A percentile compares a stretch with the other conserved stretches of the same genome.
phyloP scores from a whole-genome alignment of 2,113 vertebrate genomes.

The Chionis minor region DNA sequence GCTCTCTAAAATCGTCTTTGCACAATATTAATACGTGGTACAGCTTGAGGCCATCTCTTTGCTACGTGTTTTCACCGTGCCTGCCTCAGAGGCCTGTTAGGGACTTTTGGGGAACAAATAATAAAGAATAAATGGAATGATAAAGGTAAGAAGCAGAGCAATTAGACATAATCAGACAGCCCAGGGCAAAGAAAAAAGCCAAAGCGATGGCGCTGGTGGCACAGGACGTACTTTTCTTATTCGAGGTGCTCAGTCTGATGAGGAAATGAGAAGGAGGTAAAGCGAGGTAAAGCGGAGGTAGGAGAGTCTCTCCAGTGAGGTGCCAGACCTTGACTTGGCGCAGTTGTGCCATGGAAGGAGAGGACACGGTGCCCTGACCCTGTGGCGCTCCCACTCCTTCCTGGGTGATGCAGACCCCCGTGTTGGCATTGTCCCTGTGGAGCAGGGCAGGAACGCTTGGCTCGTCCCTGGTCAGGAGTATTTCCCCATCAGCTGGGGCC shows the following conservation, averaged over 20 bases:
- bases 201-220: not conserved
- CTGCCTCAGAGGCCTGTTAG: not conserved
- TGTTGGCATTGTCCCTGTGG: rapidly evolving
- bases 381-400: not conserved
- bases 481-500: not conserved
- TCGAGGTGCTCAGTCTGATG: not conserved
- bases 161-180: not conserved
- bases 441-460: not conserved
- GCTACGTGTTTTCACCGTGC: not conserved
- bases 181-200: not conserved
- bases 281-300: not conserved
- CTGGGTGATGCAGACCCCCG: rapidly evolving
- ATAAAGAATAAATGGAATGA: not conserved
- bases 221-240: not conserved
- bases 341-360: not conserved
- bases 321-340: not conserved
- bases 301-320: not conserved
- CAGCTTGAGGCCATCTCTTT: not conserved
- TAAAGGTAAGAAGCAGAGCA: not conserved
- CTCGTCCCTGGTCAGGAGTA: rapidly evolving
- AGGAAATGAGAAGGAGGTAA: not conserved
- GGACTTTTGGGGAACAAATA: not conserved
- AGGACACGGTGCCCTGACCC: rapidly evolving
- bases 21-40: not conserved
- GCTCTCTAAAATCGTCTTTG: not conserved